Evolutionary conservation across 2,888 invertebrate genomes (phyloP), one percentile per base, ranked within the genome.

Genomic region (Drosophila suboccidentalis): DNA sequence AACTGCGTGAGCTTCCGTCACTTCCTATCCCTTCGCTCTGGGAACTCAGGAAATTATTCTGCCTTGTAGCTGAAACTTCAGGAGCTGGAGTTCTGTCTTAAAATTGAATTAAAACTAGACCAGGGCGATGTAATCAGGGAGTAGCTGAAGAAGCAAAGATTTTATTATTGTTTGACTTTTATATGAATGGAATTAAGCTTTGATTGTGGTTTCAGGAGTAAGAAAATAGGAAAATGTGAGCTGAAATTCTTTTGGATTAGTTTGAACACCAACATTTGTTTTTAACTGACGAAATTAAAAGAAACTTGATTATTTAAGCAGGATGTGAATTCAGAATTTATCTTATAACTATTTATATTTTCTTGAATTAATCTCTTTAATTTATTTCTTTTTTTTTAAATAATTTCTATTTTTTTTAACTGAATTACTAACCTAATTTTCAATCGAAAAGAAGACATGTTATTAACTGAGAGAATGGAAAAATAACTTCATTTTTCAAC

Each of bases 51-150:
- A 86, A 82, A 83, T 85, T 75, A 69, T 71, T 46, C 70, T 59
- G 39, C n/a, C n/a, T 34, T 44, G 29, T 13, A 46, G 67, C 49
- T 32, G 15, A 41, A n/a, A n/a, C 8, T 38, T n/a, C 38, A 8
- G n/a, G 38, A 38, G 8, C 6, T 2, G 38, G n/a, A 36, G 53
- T 26, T 53, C 5, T 47, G 51, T n/a, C 43, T 50, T 17, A 71
- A 82, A 83, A 86, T 86, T 78, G 69, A 86, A 80, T 86, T 83
- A 83, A 86, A 82, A 71, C 64, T 59, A 59, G 47, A 47, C 71
- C 46, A n/a, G 17, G 60, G 49, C 64, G 46, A 50, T 67, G 55
- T 26, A 76, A 76, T 76, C 72, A 72, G 34, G 6, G 36, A 38
- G 54, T 69, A 17, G 58, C 80, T 78, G 71, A 66, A 71, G 69